A percentile compares a stretch with the other conserved stretches of the same genome.
Conservation (phyloP, 2,797 vertebrate genomes). For the Pseudochirops corinnae region DNA sequence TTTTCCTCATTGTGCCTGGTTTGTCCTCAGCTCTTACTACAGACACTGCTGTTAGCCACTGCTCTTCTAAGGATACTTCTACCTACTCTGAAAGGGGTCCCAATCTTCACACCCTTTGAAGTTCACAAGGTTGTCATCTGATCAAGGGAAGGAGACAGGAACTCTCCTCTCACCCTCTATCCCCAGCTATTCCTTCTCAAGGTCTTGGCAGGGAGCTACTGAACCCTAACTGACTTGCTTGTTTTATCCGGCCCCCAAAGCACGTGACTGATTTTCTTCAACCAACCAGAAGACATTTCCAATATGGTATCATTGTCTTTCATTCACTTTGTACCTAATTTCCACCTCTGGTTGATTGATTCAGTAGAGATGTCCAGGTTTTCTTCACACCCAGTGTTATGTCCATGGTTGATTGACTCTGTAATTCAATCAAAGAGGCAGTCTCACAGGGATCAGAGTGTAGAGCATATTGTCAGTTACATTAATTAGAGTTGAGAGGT, state of each 20-base stretch:
- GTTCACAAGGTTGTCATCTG: neutral
- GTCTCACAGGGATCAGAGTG: neutral
- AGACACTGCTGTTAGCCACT: neutral
- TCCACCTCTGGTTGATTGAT: neutral
- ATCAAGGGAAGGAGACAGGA: neutral
- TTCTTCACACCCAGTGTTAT: neutral
- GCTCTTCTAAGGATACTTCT: neutral
- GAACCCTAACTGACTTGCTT: neutral
- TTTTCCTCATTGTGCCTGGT: neutral
- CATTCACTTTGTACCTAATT: neutral
- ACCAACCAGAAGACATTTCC: neutral
- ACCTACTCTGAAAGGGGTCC: neutral
- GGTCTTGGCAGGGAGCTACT: neutral
- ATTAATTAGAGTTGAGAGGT: neutral
- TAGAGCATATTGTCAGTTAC: neutral
- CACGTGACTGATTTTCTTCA: neutral
- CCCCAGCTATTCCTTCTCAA: neutral
- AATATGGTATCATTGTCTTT: neutral
- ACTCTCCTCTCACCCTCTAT: neutral
- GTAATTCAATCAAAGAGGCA: neutral
- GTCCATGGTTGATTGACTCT: neutral
- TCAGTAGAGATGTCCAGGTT: neutral
- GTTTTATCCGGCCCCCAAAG: neutral
- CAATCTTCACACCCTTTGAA: neutral
- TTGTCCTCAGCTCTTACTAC: neutral